phyloP scores from a whole-genome alignment of 2,113 vertebrate genomes.

The Sebastes fasciatus region DNA sequence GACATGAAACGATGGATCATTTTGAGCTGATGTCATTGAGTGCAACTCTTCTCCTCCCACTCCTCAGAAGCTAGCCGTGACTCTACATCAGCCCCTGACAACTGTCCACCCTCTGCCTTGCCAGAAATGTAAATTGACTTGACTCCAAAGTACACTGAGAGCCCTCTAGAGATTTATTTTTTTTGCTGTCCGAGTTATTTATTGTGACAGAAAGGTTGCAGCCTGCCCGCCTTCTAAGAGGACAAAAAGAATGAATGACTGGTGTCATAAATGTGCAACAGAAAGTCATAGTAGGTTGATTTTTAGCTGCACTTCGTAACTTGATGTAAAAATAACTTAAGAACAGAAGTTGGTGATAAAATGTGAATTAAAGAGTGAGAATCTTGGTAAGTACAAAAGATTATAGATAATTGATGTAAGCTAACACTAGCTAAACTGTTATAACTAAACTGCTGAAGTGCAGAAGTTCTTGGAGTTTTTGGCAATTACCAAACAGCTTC shows the following conservation, averaged over 20 bases:
- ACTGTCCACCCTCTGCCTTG: constrained; percentile 35
- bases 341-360: neutral
- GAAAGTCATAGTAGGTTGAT: neutral
- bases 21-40: constrained; percentile 27
- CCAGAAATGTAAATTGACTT: constrained; percentile 51
- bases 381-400: neutral
- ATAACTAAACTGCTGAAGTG: too few species aligned
- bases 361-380: neutral
- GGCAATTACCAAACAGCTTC: too few species aligned
- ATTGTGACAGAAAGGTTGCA: constrained; percentile 51
- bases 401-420: too few species aligned
- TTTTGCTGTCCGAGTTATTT: constrained; percentile 41
- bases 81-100: constrained; percentile 53
- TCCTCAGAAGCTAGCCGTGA: constrained; percentile 29
- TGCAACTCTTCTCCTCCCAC: constrained; percentile 32
- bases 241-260: constrained; percentile 34
- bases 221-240: constrained; percentile 26
- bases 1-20: constrained; percentile 15
- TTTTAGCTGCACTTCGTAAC: neutral
- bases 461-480: too few species aligned
- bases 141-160: constrained; percentile 30
- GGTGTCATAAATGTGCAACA: constrained; percentile 25
- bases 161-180: constrained; percentile 40
- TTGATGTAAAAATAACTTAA: neutral
- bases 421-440: too few species aligned